phyloP scores from a whole-genome alignment of 2,888 invertebrate genomes.

The Eurytoma adleriae region DNA sequence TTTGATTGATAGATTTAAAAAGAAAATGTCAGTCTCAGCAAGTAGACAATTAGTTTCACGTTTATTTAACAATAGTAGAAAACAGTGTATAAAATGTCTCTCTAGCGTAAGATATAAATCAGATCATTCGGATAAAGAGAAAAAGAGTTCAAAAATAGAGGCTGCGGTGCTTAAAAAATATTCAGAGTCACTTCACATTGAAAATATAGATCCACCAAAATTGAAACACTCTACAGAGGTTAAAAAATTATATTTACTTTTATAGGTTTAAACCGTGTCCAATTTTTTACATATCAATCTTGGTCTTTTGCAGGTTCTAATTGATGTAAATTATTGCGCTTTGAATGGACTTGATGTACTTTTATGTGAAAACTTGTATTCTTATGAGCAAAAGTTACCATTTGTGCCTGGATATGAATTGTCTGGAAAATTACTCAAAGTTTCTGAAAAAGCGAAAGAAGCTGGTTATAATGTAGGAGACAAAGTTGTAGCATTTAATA shows the following conservation, averaged over 20 bases:
- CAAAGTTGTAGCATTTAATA: slow-evolving; percentile 80
- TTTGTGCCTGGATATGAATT: slow-evolving; percentile 83
- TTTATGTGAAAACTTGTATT: slow-evolving; percentile 77
- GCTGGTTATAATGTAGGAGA: slow-evolving; percentile 78
- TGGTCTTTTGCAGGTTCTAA: slow-evolving; percentile 77
- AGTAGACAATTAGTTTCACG: slow-evolving; percentile 57
- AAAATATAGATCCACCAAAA: slow-evolving; percentile 73
- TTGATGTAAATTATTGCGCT: slow-evolving; percentile 81
- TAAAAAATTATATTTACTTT: slow-evolving; percentile 29
- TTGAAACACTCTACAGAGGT: slow-evolving; percentile 77
- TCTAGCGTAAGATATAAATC: slow-evolving; percentile 53
- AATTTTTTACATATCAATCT: slow-evolving; percentile 4
- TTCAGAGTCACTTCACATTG: slow-evolving; percentile 77
- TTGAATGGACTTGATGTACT: slow-evolving; percentile 82
- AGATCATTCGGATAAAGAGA: slow-evolving; percentile 31
- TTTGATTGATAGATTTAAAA: slow-evolving; percentile 17
- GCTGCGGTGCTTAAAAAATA: slow-evolving; percentile 78
- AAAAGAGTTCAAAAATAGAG: slow-evolving; percentile 59
- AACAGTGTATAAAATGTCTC: slow-evolving; percentile 47
- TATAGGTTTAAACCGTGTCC: background rate
- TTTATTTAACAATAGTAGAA: slow-evolving; percentile 54
- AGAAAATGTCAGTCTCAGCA: slow-evolving; percentile 60
- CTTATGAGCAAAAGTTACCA: slow-evolving; percentile 76
- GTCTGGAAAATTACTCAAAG: slow-evolving; percentile 80
- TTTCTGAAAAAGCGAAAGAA: slow-evolving; percentile 76